Evolutionary conservation across 1,140 invertebrate genomes (phyloP), one percentile per base, ranked within the genome.

Genomic region (Magallana ariakensis): DNA sequence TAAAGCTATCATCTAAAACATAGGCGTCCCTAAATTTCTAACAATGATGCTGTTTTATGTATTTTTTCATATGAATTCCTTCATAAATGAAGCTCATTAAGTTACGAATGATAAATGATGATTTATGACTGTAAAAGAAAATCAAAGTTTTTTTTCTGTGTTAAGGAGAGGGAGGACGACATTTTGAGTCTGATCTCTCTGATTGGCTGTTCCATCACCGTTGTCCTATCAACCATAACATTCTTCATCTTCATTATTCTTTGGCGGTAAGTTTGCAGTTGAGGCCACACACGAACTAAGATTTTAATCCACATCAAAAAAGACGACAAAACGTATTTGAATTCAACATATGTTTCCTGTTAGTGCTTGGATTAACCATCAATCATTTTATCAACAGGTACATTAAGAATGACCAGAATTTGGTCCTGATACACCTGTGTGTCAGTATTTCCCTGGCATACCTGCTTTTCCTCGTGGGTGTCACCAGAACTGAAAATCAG

Each of bases 171-270:
- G 16, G 53, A 54, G 54, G 80, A 82, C n/a, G 80, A n/a, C 16
- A n/a, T 82, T 10, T 22, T 82, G 15, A 22, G 19, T 9, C 16
- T 80, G 11, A 85, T 85, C 19, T 70, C 84, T 3, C 62, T 85
- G 56, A 56, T 85, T 75, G 84, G 84, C n/a, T 85, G 84, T 53
- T 75, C 62, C 55, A 85, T 85, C 15, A 70, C 84, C 5, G 70
- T 85, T n/a, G 84, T 56, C 10, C 55, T 62, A 6, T 70, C 70
- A 15, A 55, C 70, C 1, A 13, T 85, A 8, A 85, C 84, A 33
- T 57, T 85, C 11, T 33, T 80, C 3, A 57, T 75, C 19, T 85
- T 75, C 66, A 70, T 85, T 10, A 70, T 55, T n/a, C 33, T 85
- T 5, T 85, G 84, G 84, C 55, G 84, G 84, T 85, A 85, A 33